Percentiles rank a stretch among this genome's conserved stretches.
phyloP scores from a whole-genome alignment of 1,140 invertebrate species.

The Caenorhabditis tropicalis region DNA sequence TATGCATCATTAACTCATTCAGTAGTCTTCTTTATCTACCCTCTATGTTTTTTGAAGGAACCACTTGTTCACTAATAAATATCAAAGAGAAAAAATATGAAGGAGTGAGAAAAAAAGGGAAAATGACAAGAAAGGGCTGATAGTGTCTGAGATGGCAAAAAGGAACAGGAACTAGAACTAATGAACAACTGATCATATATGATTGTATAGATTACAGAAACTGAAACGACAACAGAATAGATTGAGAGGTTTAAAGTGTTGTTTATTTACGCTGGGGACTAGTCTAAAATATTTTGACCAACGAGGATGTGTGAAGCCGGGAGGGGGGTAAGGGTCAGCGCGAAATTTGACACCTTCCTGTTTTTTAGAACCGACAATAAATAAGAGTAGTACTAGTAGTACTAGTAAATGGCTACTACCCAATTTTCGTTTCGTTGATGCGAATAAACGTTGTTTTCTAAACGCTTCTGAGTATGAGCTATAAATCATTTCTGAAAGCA shows the following conservation, averaged over 20 bases:
- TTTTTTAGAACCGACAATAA: not conserved
- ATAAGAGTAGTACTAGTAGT: conserved; percentile 4
- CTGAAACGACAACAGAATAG: not conserved
- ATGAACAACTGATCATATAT: not conserved
- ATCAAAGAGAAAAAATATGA: not conserved
- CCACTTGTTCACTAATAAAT: no score
- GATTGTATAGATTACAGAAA: not conserved
- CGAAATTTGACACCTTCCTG: conserved; percentile 12
- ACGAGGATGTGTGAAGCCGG: not conserved
- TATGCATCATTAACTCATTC: conserved; percentile 8
- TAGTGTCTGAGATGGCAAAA: not conserved
- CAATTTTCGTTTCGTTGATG: not conserved
- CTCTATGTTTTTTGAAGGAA: not conserved
- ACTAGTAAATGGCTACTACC: not conserved
- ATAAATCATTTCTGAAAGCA: not conserved
- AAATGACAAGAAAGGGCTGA: not conserved
- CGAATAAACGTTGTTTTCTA: not conserved
- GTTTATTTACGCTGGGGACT: not conserved
- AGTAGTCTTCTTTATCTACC: not conserved
- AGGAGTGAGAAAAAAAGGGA: not conserved
- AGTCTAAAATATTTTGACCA: not conserved
- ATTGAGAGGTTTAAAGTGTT: not conserved
- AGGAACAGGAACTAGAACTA: conserved; percentile 5
- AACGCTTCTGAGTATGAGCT: not conserved
- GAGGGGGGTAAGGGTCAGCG: not conserved